These are phyloP conservation scores for Sinohyriopsis cumingii DNA, from an alignment of 2,888 invertebrate species.

Conservation along the genomic window DNA sequence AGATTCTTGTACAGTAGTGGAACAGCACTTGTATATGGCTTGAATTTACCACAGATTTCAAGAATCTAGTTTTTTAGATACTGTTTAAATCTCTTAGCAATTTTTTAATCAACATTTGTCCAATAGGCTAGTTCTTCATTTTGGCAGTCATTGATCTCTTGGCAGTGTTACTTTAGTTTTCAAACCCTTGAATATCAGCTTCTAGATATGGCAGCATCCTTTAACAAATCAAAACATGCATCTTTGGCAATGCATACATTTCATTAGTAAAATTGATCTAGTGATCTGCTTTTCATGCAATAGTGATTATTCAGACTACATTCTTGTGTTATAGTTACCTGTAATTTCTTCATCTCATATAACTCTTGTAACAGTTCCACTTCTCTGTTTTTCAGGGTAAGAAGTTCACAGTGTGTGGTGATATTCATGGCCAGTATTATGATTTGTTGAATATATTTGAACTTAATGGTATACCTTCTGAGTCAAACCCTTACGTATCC, in stretches of 20 bases:
- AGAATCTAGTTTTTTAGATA: no score
- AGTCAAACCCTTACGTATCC: constrained; percentile 91
- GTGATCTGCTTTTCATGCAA: constrained; percentile 1
- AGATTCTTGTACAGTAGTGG: no score
- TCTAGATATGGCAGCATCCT: no score
- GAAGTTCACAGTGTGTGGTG: constrained; percentile 98
- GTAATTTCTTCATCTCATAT: background rate
- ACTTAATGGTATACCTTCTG: constrained; percentile 95
- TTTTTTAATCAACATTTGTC: no score
- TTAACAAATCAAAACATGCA: no score
- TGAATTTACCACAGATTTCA: no score
- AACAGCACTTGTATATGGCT: no score
- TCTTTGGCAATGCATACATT: background rate
- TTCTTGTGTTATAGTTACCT: background rate
- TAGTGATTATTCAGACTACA: background rate
- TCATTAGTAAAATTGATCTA: background rate
- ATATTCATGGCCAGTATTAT: constrained; percentile 99
- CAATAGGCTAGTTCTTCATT: no score
- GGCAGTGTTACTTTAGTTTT: no score
- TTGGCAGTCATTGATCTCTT: no score
- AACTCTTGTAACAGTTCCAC: background rate
- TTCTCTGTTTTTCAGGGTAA: constrained; percentile 74
- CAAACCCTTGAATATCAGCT: no score
- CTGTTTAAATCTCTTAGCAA: no score
- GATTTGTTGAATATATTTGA: constrained; percentile 98